Percentiles rank a stretch among this genome's conserved stretches.
Conservation (phyloP, 2,888 invertebrate genomes). For the Cremastobaeus sp. region DNA sequence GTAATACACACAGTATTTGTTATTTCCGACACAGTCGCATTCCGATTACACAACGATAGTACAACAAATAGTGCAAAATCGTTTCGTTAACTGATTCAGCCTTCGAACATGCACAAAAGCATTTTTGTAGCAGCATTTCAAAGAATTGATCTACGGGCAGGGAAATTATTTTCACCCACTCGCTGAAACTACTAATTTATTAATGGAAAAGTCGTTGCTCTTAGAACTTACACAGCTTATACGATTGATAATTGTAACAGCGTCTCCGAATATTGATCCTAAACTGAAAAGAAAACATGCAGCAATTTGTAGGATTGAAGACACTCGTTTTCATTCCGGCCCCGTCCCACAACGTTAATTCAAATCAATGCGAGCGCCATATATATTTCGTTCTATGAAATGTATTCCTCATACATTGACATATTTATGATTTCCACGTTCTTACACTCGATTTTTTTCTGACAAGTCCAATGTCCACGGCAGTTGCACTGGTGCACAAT, state of each 20-base stretch:
- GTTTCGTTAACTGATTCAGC: constrained; percentile 20
- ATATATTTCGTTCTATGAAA: constrained; percentile 31
- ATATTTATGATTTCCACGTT: neutral
- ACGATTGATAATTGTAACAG: no score
- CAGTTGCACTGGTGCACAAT: constrained; percentile 14
- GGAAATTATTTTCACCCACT: no score
- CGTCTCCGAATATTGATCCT: no score
- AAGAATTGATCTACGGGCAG: constrained; percentile 11
- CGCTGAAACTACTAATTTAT: neutral
- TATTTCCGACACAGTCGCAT: constrained; percentile 11
- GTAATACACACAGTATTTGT: neutral
- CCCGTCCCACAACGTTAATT: no score
- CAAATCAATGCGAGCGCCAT: no score
- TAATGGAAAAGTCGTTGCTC: neutral
- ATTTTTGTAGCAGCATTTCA: constrained; percentile 37
- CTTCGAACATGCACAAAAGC: constrained; percentile 32
- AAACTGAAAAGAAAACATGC: no score
- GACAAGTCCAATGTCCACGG: constrained; percentile 13
- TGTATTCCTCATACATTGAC: no score
- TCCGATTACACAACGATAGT: constrained; percentile 26
- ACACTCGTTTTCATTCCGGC: no score
- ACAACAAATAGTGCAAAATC: constrained; percentile 35
- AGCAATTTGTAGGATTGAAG: no score
- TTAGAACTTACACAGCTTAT: no score
- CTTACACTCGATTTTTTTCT: neutral